Evolutionary conservation across 2,888 invertebrate genomes (phyloP), one percentile per base, ranked within the genome.

Genomic region (Hymenopus coronatus): DNA sequence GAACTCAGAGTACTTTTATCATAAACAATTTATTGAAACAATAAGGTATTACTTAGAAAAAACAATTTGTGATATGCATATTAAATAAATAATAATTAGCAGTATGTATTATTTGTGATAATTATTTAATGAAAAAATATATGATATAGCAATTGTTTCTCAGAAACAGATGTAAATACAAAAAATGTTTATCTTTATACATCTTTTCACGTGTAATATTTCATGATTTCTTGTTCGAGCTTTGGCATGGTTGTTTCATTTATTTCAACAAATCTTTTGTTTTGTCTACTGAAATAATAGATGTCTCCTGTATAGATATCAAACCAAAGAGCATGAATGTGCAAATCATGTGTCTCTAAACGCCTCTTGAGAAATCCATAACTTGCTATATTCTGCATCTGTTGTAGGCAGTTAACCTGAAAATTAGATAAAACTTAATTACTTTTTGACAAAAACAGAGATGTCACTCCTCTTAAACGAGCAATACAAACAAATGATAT

Each of bases 261-360:
- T 89, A 99, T 96, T 91, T 97, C 95, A 27, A 98, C 94, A 93
- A 98, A 99, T 89, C 95, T 94, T 93, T 98, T 98, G 84, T 96
- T 96, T 46, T 96, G 96, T 91, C 98, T 95, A 92, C 98, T 98
- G 92, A 99, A 99, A 93, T 97, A 98, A 93, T 98, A 98, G 92
- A 99, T 97, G 93, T 99, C 98, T 0, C 98, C 99, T 0, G 98
- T 98, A 92, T 98, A 98, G 93, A 99, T 98, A 93, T 99, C 99
- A 93, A 99, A 99, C 99, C 99, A 99, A 82, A 99, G 94, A 0
- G 99, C 99, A 92, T 98, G 98, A 91, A 99, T 97, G 92, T 97
- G 97, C 83, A 98, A 94, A 92, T 98, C 96, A 91, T 97, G 96
- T 84, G 95, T 95, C 92, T 97, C 96, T 27, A 99, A 94, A 2